A percentile compares a stretch with the other conserved stretches of the same genome.
phyloP scores from a whole-genome alignment of 2,888 invertebrate species.

The Acrocyrtus sp. region DNA sequence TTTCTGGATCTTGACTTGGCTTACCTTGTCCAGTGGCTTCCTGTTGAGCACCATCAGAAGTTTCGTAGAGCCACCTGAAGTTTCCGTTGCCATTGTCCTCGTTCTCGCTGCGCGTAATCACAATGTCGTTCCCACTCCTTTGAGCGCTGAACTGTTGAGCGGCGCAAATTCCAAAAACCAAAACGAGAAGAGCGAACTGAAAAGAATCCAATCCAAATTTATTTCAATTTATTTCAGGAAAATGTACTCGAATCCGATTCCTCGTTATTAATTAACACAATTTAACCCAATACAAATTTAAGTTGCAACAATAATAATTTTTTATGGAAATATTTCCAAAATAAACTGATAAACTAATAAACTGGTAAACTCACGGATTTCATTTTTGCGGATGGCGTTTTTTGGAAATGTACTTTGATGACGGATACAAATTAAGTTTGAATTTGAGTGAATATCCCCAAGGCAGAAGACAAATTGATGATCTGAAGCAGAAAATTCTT shows the following conservation, averaged over 20 bases:
- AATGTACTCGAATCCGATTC: too few species aligned
- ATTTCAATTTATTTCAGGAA: too few species aligned
- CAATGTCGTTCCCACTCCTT: neutral
- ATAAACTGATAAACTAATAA: too few species aligned
- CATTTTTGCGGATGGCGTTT: neutral
- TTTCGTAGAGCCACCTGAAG: constrained; percentile 37
- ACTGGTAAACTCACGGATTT: constrained; percentile 16
- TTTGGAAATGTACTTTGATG: too few species aligned
- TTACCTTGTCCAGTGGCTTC: constrained; percentile 25
- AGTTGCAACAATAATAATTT: neutral
- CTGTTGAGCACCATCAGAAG: constrained; percentile 31
- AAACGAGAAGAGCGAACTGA: constrained; percentile 1
- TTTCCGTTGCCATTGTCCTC: constrained; percentile 38
- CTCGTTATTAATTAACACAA: too few species aligned
- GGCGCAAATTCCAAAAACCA: neutral
- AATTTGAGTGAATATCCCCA: neutral
- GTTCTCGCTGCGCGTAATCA: constrained; percentile 3
- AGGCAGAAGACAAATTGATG: constrained; percentile 13
- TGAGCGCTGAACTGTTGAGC: neutral
- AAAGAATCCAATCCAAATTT: neutral
- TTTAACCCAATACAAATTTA: neutral
- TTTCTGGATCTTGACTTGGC: constrained; percentile 13
- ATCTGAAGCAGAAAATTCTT: neutral
- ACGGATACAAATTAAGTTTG: neutral
- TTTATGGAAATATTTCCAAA: neutral